These are phyloP conservation scores for Morpho helenor DNA, from an alignment of 2,888 invertebrate species.

Conservation along the genomic window DNA sequence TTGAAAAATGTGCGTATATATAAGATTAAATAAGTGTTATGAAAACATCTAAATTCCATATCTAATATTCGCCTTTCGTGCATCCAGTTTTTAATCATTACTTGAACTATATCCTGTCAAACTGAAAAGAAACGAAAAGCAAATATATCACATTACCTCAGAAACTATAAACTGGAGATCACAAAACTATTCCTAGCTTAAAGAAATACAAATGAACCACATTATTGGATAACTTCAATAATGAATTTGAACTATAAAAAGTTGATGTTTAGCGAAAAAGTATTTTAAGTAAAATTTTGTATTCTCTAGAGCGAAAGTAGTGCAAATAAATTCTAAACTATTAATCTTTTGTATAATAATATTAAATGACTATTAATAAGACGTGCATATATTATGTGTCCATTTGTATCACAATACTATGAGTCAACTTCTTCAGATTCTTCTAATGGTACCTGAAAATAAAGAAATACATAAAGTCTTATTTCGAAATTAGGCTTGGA, in stretches of 20 bases:
- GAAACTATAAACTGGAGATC: constrained; percentile 65
- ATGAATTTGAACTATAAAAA: too few species aligned
- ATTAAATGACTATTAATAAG: background rate
- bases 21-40: background rate
- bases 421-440: constrained; percentile 41
- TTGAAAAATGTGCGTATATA: constrained; percentile 12
- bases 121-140: constrained; percentile 6
- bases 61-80: constrained; percentile 10
- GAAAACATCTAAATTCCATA: background rate
- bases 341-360: background rate
- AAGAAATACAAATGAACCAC: constrained; percentile 31
- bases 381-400: constrained; percentile 33
- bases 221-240: background rate
- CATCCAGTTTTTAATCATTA: background rate
- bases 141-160: constrained; percentile 36
- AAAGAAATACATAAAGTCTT: too few species aligned
- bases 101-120: constrained; percentile 1
- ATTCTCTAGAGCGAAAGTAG: background rate
- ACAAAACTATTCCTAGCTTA: constrained; percentile 67
- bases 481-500: too few species aligned
- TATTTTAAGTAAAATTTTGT: background rate
- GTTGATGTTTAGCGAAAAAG: background rate
- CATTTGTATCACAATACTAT: constrained; percentile 58
- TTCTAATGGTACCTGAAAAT: constrained; percentile 31
- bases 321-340: background rate